Base-by-base conservation (phyloP, 2,888 invertebrate genomes). In the Elegia similella region DNA sequence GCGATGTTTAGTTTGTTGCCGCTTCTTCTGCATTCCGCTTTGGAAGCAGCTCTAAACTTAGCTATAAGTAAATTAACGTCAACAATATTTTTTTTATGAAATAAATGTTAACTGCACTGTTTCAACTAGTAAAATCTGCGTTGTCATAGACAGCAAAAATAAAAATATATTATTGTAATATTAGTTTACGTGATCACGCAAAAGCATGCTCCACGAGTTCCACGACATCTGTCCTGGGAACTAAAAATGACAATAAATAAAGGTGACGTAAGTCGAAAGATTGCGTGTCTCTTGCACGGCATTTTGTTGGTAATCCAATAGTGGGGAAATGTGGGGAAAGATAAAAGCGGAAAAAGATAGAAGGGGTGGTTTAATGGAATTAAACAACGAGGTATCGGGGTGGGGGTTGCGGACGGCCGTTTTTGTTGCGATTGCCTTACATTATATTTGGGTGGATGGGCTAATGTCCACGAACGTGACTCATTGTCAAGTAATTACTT, bases 291-390 rank as follows among this genome's bases (percentile, higher is more conserved):
- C 80, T 82, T 85, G 83, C 83, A 79, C 79, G 86, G 84, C 82
- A 86, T 87, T 87, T 85, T 82, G 86, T 84, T 82, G 74, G 86
- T 86, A 89, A 89, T 89, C 86, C 86, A 86, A 88, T 89, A 88
- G 86, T 82, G 81, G 81, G 82, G 46, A 7, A 23, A 46, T 6
- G 46, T 46, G n/a, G 47, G 32, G 76, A 78, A 83, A 86, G 86
- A 88, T 88, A 89, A 87, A 88, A 87, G 85, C 82, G 84, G 62
- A 81, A 80, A 84, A 84, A 88, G 87, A 88, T 86, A 88, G 86
- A 88, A 88, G 86, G 88, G 86, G 87, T 87, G 87, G 81, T 88
- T 86, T 90, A 90, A 89, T 90, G 89, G 89, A 88, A 90, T 91
- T 88, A 91, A 89, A 88, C 86, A 88, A 84, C 78, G 30, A 15